Conservation (phyloP, 2,797 vertebrate species). For the Falco berigora region DNA sequence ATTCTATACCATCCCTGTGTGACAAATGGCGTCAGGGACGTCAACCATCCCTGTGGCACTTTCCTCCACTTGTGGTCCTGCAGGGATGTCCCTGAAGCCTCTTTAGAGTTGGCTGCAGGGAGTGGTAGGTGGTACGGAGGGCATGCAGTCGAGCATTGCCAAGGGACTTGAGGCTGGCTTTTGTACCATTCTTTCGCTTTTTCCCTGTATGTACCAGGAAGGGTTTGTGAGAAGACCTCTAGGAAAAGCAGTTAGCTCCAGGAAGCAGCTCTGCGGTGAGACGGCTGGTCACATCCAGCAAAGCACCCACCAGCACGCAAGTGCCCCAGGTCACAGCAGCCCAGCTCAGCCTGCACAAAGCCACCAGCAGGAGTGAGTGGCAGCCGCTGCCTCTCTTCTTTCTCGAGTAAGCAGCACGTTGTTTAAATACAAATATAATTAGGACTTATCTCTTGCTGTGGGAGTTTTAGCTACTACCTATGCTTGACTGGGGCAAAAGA, state of each 20-base stretch:
- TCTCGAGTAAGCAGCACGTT: neutral
- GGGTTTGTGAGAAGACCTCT: neutral
- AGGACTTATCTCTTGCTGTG: neutral
- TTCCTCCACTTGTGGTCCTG: neutral
- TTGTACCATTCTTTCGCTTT: neutral
- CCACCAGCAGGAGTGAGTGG: neutral
- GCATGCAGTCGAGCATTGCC: accelerated
- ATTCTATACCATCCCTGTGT: neutral
- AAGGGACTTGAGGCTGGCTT: neutral
- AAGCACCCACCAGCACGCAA: neutral
- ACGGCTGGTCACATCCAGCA: neutral
- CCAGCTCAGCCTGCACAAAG: neutral
- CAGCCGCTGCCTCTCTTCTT: neutral
- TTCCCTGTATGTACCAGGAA: neutral
- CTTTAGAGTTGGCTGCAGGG: neutral
- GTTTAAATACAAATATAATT: constrained; percentile 1
- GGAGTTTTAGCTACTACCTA: neutral
- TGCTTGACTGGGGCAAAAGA: neutral
- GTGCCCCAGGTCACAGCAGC: neutral
- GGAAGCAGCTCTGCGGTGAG: neutral
- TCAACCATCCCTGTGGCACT: neutral
- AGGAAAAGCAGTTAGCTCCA: neutral
- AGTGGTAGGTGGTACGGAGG: neutral
- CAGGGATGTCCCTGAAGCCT: neutral
- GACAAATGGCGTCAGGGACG: neutral